A percentile compares a stretch with the other conserved stretches of the same genome.
phyloP scores from a whole-genome alignment of 2,113 vertebrate genomes.

The Turnix velox region DNA sequence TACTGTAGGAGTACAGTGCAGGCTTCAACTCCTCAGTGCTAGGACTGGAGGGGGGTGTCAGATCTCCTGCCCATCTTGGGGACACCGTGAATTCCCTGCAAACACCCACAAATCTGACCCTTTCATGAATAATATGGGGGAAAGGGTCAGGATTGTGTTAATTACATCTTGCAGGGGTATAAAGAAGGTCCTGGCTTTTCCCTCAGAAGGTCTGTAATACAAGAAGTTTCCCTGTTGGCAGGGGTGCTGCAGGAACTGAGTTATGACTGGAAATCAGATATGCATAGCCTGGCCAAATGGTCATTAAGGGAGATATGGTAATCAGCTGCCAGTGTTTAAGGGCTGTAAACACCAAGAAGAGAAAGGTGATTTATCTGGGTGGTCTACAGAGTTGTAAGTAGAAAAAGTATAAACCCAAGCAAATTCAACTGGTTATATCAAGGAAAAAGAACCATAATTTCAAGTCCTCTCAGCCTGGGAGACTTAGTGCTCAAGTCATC shows the following conservation, averaged over 20 bases:
- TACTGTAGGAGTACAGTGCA: neutral
- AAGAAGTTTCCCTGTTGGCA: conserved; percentile 44
- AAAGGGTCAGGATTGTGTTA: neutral
- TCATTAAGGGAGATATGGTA: conserved; percentile 54
- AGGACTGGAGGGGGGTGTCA: neutral
- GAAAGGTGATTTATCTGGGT: conserved; percentile 47
- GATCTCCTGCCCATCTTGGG: neutral
- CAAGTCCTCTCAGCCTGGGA: neutral
- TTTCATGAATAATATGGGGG: neutral
- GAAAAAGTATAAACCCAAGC: conserved; percentile 15
- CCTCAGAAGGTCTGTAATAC: neutral
- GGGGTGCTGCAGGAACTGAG: conserved; percentile 46
- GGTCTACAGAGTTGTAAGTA: neutral
- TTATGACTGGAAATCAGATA: conserved; percentile 63
- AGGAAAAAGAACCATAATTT: neutral
- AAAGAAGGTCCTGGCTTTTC: conserved; percentile 4
- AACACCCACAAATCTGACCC: neutral
- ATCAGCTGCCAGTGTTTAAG: conserved; percentile 55
- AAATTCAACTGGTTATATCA: neutral
- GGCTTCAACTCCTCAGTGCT: neutral
- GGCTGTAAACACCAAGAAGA: conserved; percentile 53
- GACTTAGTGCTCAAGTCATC: neutral
- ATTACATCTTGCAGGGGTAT: neutral
- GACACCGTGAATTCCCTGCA: neutral
- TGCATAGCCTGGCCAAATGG: conserved; percentile 39